Conservation (phyloP, 2,113 vertebrate genomes). For the Pelusios castaneus region DNA sequence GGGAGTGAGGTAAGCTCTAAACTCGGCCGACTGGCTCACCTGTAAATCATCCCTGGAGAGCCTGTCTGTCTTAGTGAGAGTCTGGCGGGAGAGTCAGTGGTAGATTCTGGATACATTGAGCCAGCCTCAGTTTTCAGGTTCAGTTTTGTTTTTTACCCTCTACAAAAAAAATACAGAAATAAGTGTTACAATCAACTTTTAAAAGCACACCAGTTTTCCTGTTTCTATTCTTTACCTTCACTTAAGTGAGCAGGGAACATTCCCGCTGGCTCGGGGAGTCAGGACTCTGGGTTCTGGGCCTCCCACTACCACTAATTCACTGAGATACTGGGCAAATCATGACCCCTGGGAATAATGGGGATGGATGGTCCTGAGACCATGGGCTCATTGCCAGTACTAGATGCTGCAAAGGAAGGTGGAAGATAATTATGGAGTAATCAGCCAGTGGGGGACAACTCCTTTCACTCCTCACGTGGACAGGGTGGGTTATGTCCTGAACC, state of each 20-base stretch:
- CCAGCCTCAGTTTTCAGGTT: constrained; percentile 70
- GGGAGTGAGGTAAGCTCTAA: accelerated
- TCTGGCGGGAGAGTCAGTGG: constrained; percentile 96
- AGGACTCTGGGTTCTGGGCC: neutral
- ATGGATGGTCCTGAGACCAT: neutral
- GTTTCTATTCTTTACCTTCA: neutral
- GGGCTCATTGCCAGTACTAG: neutral
- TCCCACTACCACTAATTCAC: neutral
- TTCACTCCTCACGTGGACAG: neutral
- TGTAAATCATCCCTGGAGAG: constrained; percentile 99
- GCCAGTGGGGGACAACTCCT: neutral
- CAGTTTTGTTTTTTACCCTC: constrained; percentile 46
- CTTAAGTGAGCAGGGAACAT: neutral
- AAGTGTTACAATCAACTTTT: neutral
- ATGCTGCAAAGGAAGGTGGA: neutral
- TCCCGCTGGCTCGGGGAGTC: neutral
- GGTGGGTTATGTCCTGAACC: neutral
- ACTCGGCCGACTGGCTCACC: constrained; percentile 72
- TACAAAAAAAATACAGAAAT: neutral
- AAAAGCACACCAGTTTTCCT: neutral
- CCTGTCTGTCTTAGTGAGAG: constrained; percentile 95
- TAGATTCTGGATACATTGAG: constrained; percentile 99
- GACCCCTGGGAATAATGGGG: neutral
- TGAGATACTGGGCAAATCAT: neutral
- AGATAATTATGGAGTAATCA: neutral